A percentile compares a stretch with the other conserved stretches of the same genome.
Conservation (phyloP, 2,113 vertebrate genomes). For the Leucopternis melanops region DNA sequence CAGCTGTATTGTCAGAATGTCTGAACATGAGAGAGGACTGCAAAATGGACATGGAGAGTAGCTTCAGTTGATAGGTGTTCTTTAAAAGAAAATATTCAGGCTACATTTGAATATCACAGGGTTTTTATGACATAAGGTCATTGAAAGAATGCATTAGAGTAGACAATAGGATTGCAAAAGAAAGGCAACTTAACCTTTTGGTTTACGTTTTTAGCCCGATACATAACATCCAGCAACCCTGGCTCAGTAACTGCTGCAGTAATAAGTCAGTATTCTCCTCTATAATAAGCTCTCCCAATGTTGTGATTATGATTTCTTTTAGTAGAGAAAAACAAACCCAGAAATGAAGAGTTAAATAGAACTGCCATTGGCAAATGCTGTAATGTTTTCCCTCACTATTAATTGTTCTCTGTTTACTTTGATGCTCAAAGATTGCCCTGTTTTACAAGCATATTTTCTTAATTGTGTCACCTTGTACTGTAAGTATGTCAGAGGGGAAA, state of each 20-base stretch:
- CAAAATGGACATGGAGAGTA: neutral
- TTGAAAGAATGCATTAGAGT: neutral
- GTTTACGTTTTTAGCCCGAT: neutral
- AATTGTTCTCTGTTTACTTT: conserved; percentile 85
- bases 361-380: conserved; percentile 61
- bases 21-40: neutral
- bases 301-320: neutral
- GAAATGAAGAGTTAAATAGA: conserved; percentile 76
- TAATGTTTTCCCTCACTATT: conserved; percentile 70
- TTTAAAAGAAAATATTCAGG: neutral
- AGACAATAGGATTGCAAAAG: neutral
- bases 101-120: neutral
- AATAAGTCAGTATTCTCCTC: neutral
- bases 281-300: neutral
- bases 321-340: conserved; percentile 28
- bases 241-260: neutral
- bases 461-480: conserved; percentile 82
- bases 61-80: neutral
- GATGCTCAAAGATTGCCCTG: conserved; percentile 81
- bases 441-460: conserved; percentile 85
- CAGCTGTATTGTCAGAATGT: neutral
- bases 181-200: neutral
- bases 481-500: conserved; percentile 81
- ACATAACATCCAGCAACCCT: neutral
- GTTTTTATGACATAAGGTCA: neutral